Percentiles rank a stretch among this genome's conserved stretches.
These are phyloP conservation scores for Microdon myrmicae DNA, from an alignment of 2,888 invertebrate genomes.

Conservation along the genomic window DNA sequence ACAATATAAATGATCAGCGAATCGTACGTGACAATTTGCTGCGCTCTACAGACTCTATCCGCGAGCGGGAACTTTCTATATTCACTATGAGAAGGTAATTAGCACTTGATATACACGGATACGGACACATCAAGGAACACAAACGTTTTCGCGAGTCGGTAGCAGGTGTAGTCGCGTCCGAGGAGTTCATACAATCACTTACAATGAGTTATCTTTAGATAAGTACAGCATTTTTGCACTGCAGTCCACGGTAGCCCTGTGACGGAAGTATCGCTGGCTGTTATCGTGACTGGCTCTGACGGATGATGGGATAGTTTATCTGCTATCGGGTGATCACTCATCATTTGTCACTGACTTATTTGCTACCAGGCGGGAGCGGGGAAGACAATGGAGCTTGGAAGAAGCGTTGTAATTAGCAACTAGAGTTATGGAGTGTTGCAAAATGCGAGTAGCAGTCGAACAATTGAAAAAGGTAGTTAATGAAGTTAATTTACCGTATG, in stretches of 20 bases:
- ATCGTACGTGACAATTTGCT: slow-evolving; percentile 44
- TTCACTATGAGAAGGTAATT: slow-evolving; percentile 49
- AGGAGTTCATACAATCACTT: slow-evolving; percentile 18
- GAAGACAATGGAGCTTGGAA: slow-evolving; percentile 7
- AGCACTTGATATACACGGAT: slow-evolving; percentile 25
- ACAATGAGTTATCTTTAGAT: not conserved
- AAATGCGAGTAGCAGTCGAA: slow-evolving; percentile 7
- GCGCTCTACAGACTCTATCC: slow-evolving; percentile 18
- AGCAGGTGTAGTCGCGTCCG: slow-evolving; percentile 43
- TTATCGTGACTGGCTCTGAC: slow-evolving; percentile 45
- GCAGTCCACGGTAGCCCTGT: slow-evolving; percentile 34
- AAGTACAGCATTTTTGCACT: no score
- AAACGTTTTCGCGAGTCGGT: no score
- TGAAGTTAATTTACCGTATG: slow-evolving; percentile 25
- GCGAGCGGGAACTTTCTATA: slow-evolving; percentile 8
- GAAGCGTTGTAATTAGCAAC: slow-evolving; percentile 20
- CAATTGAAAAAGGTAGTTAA: slow-evolving; percentile 1
- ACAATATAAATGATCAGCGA: slow-evolving; percentile 49
- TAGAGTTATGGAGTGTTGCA: slow-evolving; percentile 15
- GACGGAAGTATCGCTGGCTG: slow-evolving; percentile 42
- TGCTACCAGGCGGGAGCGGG: no score
- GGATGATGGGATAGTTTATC: slow-evolving; percentile 24
- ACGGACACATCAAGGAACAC: not conserved
- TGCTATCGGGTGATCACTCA: slow-evolving; percentile 43
- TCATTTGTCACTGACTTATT: slow-evolving; percentile 40